phyloP scores from a whole-genome alignment of 1,140 invertebrate genomes.

The Theocolax elegans region DNA sequence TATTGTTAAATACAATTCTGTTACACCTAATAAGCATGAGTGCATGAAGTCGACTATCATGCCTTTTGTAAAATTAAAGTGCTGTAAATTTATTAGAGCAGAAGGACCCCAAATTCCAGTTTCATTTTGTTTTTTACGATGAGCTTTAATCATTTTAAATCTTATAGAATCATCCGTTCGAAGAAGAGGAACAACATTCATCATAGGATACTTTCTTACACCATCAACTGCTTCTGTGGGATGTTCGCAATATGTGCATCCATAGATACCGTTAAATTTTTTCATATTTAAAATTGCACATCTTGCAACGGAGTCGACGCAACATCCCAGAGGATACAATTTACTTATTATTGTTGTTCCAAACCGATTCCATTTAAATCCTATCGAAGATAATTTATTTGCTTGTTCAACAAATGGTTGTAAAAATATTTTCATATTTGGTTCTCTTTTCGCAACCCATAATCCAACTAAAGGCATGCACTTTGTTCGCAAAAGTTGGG shows the following conservation, averaged over 20 bases:
- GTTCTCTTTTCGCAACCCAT: neutral
- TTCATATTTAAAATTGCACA: conserved; percentile 43
- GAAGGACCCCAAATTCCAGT: too few relatives aligned
- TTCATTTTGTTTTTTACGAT: too few relatives aligned
- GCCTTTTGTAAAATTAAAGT: too few relatives aligned
- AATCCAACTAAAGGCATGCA: neutral
- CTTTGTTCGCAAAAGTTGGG: conserved; percentile 11
- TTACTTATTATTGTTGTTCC: neutral
- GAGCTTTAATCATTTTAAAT: conserved; percentile 12
- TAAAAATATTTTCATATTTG: conserved; percentile 3
- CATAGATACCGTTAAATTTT: conserved; percentile 40
- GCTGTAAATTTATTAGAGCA: too few relatives aligned
- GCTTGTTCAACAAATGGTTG: neutral
- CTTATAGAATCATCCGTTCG: conserved; percentile 32
- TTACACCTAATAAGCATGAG: too few relatives aligned
- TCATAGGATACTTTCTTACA: conserved; percentile 21
- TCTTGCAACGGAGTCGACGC: too few relatives aligned
- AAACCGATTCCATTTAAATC: neutral
- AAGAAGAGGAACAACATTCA: neutral
- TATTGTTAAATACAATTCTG: neutral
- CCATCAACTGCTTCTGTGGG: conserved; percentile 12
- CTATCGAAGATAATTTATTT: conserved; percentile 3
- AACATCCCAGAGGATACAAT: conserved; percentile 15
- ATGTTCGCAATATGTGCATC: conserved; percentile 45
- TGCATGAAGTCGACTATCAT: too few relatives aligned